Base-by-base conservation (phyloP, 1,140 invertebrate genomes). In the Hyposmocoma kahamanoa region DNA sequence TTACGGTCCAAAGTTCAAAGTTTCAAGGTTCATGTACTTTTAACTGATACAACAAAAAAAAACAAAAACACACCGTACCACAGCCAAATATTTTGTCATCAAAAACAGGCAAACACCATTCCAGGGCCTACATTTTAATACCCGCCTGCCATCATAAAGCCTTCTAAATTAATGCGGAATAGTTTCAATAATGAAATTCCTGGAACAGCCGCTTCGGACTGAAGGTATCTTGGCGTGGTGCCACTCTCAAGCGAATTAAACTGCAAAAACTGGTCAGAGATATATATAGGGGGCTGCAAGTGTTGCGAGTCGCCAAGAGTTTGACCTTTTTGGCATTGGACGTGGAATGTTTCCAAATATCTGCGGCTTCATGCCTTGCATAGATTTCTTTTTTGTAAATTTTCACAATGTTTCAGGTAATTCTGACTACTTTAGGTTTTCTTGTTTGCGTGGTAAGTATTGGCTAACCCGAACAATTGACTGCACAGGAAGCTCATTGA, bases 121-220 rank as follows among this genome's bases (percentile, higher is more conserved):
- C 10, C 28, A 13, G 10, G 28, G 28, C 28, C 28, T 13, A n/a
- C n/a, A n/a, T 17, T 8, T 17, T 15, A 13, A 17, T 15, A 17
- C 32, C 32, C 32, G 10, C n/a, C 11, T 15, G 32, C 32, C n/a
- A 17, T 36, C 32, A 36, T 15, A 36, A 36, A 17, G 32, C 15
- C n/a, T 36, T 10, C 13, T n/a, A 17, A 36, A 36, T 36, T 36
- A 62, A 57, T 59, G 48, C 22, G 22, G 56, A 65, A 69, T 70
- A 69, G 60, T 66, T 67, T 69, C 49, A 64, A 68, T 76, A 71
- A 76, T 71, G 69, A 76, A 72, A 76, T 76, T 76, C 69, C 61
- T 67, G 42, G 43, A 47, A 49, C 34, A 56, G 56, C 45, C 50
- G 61, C 59, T 50, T 60, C 38, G 53, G 41, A 22, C 49, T 42